Conservation (phyloP, 2,797 vertebrate genomes). For the Amniataba percoides region DNA sequence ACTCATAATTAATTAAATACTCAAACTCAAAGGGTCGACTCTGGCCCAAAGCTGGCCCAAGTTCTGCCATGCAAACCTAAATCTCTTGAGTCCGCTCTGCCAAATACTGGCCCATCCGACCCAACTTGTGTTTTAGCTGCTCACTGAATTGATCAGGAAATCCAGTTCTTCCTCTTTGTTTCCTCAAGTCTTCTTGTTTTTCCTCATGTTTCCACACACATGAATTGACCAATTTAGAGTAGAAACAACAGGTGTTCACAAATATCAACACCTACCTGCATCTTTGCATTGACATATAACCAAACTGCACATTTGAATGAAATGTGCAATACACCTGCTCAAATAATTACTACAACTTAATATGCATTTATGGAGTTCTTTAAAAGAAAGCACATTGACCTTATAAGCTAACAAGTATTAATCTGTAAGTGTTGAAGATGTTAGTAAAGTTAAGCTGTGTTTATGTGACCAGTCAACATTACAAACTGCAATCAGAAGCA, state of each 20-base stretch:
- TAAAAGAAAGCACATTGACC: no score
- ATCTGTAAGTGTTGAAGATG: background rate
- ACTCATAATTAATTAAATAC: slow-evolving; percentile 23
- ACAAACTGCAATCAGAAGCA: background rate
- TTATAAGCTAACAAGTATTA: background rate
- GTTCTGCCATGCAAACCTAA: slow-evolving; percentile 8
- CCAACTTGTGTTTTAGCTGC: background rate
- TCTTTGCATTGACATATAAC: background rate
- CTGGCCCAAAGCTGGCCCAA: background rate
- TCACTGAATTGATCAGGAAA: background rate
- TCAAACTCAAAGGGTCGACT: slow-evolving; percentile 12
- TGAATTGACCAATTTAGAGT: background rate
- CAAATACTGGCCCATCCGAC: background rate
- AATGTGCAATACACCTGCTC: no score
- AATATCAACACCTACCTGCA: background rate
- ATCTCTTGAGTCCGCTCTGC: slow-evolving; percentile 1
- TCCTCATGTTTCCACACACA: background rate
- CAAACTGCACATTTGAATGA: background rate
- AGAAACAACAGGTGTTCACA: background rate
- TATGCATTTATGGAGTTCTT: no score
- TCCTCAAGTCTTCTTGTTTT: background rate
- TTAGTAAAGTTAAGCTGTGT: background rate
- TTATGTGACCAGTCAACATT: background rate
- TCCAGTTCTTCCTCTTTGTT: background rate
- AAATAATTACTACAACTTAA: no score